Base-by-base conservation (phyloP, 1,140 invertebrate genomes). In the Trachelipus rathkii region DNA sequence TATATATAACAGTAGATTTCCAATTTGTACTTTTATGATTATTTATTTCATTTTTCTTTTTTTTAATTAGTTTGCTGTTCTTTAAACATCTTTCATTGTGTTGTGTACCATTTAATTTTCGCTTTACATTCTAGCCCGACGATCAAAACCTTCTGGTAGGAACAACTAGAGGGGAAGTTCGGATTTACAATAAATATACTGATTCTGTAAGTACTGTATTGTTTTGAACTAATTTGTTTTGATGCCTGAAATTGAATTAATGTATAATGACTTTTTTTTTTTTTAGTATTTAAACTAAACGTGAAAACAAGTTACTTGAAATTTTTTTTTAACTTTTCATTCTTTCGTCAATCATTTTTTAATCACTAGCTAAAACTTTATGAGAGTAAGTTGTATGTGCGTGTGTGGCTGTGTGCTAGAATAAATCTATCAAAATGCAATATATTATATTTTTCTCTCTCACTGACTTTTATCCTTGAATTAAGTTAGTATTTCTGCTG, bases 81-180 rank as follows among this genome's bases (percentile, higher is more conserved):
- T 33, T 33, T 23, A 33, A 23, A 11, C 15, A 24, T n/a, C 10
- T 21, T 23, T 5, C 3, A 70, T 21, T 33, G n/a, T n/a, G n/a
- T 70, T 70, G 11, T 10, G 24, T 1, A 60, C n/a, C n/a, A 15
- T 3, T 15, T n/a, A 3, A 33, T 70, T 21, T 70, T 44, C 3
- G n/a, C 67, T 44, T 43, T 81, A 13, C 80, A 72, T 81, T 82
- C 73, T 44, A 78, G 72, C 69, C 79, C 11, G 72, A 80, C 72
- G 81, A 81, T 67, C 75, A 79, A 67, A 77, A 79, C 24, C 67
- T 83, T 13, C 46, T 81, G 45, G 80, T 81, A 10, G 82, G 82
- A 15, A 82, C 82, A 8, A 78, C 75, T 33, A 69, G 75, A 43
- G 82, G 82, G 5, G 79, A 81, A 60, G 78, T 81, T 44, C 19